phyloP scores from a whole-genome alignment of 2,797 vertebrate genomes.

The Pelobates cultripes region DNA sequence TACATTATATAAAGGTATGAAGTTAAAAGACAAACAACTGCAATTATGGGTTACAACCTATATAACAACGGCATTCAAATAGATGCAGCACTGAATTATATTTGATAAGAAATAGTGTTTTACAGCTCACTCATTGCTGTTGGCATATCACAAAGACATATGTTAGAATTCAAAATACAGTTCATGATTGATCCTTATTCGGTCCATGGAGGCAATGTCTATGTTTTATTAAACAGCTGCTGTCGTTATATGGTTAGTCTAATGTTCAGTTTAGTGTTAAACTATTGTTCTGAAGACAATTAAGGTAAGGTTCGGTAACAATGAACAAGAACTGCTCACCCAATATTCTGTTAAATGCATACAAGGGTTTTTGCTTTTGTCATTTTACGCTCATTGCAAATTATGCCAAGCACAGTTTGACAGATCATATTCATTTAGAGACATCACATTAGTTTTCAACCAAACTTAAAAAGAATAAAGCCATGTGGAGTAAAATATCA shows the following conservation, averaged over 20 bases:
- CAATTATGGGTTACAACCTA: too few relatives aligned
- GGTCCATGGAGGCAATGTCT: constrained; percentile 39
- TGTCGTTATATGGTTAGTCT: constrained; percentile 32
- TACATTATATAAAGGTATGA: background rate
- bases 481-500: too few relatives aligned
- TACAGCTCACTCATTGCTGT: constrained; percentile 17
- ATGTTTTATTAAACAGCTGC: constrained; percentile 48
- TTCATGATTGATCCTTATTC: constrained; percentile 48
- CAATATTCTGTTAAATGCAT: background rate
- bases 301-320: background rate
- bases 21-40: too few relatives aligned
- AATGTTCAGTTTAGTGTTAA: constrained; percentile 38
- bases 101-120: background rate
- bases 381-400: too few relatives aligned
- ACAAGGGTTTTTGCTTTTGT: background rate
- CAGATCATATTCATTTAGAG: background rate
- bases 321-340: background rate
- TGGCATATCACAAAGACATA: constrained; percentile 34
- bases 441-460: background rate
- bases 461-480: background rate
- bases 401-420: background rate
- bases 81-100: background rate
- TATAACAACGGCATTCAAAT: too few relatives aligned
- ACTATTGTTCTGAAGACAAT: constrained; percentile 14
- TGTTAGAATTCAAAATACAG: constrained; percentile 38